Base-by-base conservation (phyloP, 2,888 invertebrate species). In the Patella ulyssiponensis region DNA sequence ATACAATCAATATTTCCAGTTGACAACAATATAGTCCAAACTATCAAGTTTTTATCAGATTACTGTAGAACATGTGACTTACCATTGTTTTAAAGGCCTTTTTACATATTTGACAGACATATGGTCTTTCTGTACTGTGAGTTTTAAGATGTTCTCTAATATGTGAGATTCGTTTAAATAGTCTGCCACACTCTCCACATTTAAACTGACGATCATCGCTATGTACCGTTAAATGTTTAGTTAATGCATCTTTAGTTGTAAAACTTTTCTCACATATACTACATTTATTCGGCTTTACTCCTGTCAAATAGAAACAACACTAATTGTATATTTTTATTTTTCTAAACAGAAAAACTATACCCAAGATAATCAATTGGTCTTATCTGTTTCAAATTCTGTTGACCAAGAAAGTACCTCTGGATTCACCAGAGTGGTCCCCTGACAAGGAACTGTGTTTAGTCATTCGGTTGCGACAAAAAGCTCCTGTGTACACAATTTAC, bases 131-230 rank as follows among this genome's bases (percentile, higher is more conserved):
- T 1, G 81, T 79, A 44, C 86, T 86, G 82, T 91, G 91, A 20
- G 88, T 89, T 77, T 89, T 88, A 70, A 91, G 85, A 76, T 91
- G 91, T 77, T 90, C 90, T 73, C 87, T 81, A 15, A 90, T 90
- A 79, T 91, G 91, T 7, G 89, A 88, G 23, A 91, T 85, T 2
- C 91, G 84, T 76, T 91, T 91, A 79, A 91, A 91, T n/a, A 90
- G 79, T 80, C 91, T 91, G 44, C 90, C 89, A 82, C 91, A 91
- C 75, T 90, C 89, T 7, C 91, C 91, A 85, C 91, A 91, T 78
- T 90, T 90, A 82, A 86, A 91, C 71, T 88, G 85, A 3, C 90
- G 80, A 33, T 88, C 88, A 7, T 88, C 88, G n/a, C 80, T 84
- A 82, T 91, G 91, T 20, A 85, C 82, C 73, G 81, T 81, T 84